Conservation (phyloP, 2,888 invertebrate genomes). For the Mystacides longicornis region DNA sequence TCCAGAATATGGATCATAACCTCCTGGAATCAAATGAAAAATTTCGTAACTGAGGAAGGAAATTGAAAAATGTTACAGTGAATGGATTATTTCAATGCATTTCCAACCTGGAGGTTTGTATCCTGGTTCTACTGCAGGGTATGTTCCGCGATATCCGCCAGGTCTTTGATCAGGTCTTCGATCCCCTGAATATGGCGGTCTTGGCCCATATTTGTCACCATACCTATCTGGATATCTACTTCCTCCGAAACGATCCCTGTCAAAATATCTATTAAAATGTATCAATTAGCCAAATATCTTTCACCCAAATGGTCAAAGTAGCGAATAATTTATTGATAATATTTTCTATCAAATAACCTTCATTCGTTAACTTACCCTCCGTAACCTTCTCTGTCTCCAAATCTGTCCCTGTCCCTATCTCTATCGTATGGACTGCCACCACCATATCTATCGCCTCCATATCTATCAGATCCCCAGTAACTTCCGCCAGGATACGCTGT, state of each 20-base stretch:
- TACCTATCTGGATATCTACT: constrained; percentile 3
- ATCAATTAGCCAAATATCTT: not conserved
- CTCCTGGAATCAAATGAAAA: constrained; percentile 8
- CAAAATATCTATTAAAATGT: constrained; percentile 5
- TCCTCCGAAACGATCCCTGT: constrained; percentile 10
- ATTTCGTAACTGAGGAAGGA: too few species aligned
- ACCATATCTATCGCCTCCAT: constrained; percentile 26
- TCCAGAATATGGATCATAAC: constrained; percentile 29
- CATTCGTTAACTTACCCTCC: constrained; percentile 21
- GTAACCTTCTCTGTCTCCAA: constrained; percentile 31
- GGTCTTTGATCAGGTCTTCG: constrained; percentile 13
- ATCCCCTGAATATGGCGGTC: constrained; percentile 24
- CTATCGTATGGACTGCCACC: constrained; percentile 35
- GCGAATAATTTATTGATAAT: not conserved
- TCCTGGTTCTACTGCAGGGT: constrained; percentile 24
- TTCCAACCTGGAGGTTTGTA: constrained; percentile 23
- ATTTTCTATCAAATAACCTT: not conserved
- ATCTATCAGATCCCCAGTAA: constrained; percentile 25
- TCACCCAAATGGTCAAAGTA: constrained; percentile 16
- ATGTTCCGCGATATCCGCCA: constrained; percentile 26
- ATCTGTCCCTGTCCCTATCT: constrained; percentile 33
- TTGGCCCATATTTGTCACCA: constrained; percentile 21
- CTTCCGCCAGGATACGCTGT: constrained; percentile 20
- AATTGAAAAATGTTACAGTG: not conserved
- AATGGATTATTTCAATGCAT: not conserved